phyloP scores from a whole-genome alignment of 2,797 vertebrate genomes.

The Carduelis carduelis region DNA sequence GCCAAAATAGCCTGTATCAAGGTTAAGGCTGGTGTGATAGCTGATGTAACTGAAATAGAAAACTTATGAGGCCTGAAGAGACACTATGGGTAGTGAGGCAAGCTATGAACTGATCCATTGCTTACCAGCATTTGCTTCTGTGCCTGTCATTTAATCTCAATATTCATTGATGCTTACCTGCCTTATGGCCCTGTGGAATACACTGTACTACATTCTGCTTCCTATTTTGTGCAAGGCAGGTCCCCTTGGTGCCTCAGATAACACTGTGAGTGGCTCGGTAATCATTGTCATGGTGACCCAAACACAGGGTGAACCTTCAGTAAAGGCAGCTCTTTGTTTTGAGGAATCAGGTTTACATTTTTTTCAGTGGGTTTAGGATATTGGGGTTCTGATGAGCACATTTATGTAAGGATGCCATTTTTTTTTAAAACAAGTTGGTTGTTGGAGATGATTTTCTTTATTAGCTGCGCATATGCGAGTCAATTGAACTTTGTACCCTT shows the following conservation, averaged over 20 bases:
- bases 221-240: not conserved
- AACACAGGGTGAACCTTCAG: not conserved
- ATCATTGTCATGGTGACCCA: not conserved
- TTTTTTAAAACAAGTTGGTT: not conserved
- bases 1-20: not conserved
- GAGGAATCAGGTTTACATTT: not conserved
- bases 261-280: fast-evolving
- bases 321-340: not conserved
- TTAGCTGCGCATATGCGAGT: not conserved
- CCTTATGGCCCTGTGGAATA: not conserved
- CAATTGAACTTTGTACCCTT: not conserved
- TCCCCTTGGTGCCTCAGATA: not conserved
- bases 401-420: not conserved
- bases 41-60: not conserved
- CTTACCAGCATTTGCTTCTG: not conserved
- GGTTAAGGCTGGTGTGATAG: not conserved
- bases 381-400: not conserved
- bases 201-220: not conserved
- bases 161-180: not conserved
- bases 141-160: not conserved
- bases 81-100: not conserved
- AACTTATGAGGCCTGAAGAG: not conserved
- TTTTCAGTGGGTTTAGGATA: not conserved
- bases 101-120: not conserved
- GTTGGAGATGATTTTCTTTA: not conserved